phyloP scores from a whole-genome alignment of 2,888 invertebrate species.

The Melanotus villosus region DNA sequence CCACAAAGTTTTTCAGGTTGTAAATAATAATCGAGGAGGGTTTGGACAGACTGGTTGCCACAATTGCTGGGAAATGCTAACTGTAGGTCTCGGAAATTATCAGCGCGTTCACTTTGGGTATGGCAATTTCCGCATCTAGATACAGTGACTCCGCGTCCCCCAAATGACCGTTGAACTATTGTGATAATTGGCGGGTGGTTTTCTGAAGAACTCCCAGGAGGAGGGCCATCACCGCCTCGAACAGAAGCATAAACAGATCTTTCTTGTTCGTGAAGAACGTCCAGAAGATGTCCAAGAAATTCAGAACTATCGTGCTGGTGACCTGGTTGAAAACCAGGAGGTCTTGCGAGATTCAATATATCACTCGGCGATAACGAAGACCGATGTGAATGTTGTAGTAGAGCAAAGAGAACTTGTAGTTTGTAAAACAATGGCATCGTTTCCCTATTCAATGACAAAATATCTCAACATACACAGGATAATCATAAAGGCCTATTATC shows the following conservation, averaged over 20 bases:
- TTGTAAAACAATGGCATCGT: constrained; percentile 73
- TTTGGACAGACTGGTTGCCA: constrained; percentile 79
- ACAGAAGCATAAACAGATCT: constrained; percentile 57
- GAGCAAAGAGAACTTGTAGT: constrained; percentile 81
- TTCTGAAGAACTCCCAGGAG: not conserved
- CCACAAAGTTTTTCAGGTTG: constrained; percentile 83
- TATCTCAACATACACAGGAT: no score
- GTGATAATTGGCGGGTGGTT: constrained; percentile 55
- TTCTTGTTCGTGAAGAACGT: constrained; percentile 83
- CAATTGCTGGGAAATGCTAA: constrained; percentile 77
- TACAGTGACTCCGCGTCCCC: constrained; percentile 82
- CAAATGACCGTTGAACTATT: constrained; percentile 80
- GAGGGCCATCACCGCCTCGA: constrained; percentile 29
- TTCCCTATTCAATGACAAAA: constrained; percentile 72
- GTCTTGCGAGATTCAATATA: constrained; percentile 79
- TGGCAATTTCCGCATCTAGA: constrained; percentile 83
- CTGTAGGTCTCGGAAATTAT: constrained; percentile 86
- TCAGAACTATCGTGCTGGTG: constrained; percentile 92
- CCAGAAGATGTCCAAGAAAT: constrained; percentile 82
- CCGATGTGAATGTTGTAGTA: constrained; percentile 78
- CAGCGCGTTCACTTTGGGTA: constrained; percentile 80
- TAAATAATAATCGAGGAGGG: constrained; percentile 83
- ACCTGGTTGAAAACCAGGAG: constrained; percentile 83
- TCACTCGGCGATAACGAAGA: constrained; percentile 80
- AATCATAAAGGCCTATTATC: no score